These are phyloP conservation scores for Cyprinodon brontotheroides DNA, from an alignment of 2,113 vertebrate genomes.

Conservation along the genomic window DNA sequence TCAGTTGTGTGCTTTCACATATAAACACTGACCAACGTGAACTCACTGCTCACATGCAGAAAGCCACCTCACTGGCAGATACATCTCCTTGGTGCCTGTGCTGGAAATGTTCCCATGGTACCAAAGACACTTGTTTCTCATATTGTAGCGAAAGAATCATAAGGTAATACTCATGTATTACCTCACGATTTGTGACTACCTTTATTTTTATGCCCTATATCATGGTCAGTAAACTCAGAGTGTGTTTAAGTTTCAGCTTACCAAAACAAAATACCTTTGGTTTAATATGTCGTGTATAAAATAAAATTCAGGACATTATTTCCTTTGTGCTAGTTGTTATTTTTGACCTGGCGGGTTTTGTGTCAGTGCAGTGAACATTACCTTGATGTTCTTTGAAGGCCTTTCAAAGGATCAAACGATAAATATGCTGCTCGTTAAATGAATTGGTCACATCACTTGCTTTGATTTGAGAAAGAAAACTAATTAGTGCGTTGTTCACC, in stretches of 20 bases:
- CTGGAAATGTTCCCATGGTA: slow-evolving; percentile 56
- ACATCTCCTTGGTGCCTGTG: slow-evolving; percentile 40
- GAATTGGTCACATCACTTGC: slow-evolving; percentile 31
- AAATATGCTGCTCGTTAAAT: slow-evolving; percentile 36
- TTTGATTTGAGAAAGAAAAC: slow-evolving; percentile 31
- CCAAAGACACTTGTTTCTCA: slow-evolving; percentile 39
- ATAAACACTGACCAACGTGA: slow-evolving; percentile 4
- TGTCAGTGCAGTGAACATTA: background rate
- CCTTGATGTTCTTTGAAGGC: slow-evolving; percentile 21
- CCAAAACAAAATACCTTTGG: background rate
- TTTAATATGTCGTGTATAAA: background rate
- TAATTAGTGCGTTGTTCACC: slow-evolving; percentile 6
- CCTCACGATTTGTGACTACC: no score
- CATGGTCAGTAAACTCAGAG: background rate
- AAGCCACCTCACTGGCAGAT: slow-evolving; percentile 47
- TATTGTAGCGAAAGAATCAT: slow-evolving; percentile 18
- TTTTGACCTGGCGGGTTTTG: slow-evolving; percentile 23
- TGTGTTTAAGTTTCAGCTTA: background rate
- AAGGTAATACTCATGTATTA: slow-evolving; percentile 8
- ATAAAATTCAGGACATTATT: slow-evolving; percentile 3
- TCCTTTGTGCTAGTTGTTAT: slow-evolving; percentile 7
- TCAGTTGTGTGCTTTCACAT: background rate
- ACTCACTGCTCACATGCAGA: slow-evolving; percentile 10
- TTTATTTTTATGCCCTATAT: background rate
- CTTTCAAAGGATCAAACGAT: slow-evolving; percentile 30